phyloP scores from a whole-genome alignment of 2,113 vertebrate species.

The Garra rufa region DNA sequence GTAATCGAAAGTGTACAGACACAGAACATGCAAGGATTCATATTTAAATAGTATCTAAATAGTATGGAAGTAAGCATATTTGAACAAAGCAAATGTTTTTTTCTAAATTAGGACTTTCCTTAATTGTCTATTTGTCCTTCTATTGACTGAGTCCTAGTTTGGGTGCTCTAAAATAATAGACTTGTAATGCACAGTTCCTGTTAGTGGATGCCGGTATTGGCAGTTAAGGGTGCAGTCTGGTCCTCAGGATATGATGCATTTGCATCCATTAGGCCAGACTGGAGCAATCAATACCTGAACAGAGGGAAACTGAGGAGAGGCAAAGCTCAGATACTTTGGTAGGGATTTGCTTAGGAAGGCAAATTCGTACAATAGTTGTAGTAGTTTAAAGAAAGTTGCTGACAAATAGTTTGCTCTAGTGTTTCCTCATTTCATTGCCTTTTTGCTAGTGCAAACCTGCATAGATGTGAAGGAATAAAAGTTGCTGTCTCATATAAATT shows the following conservation, averaged over 20 bases:
- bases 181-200: slow-evolving; percentile 35
- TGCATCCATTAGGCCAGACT: slow-evolving; percentile 45
- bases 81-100: background rate
- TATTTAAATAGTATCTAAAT: too few species aligned
- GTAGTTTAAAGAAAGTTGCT: slow-evolving; percentile 17
- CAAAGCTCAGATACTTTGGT: background rate
- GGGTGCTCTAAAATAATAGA: slow-evolving; percentile 2
- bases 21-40: too few species aligned
- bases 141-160: slow-evolving; percentile 12
- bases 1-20: too few species aligned
- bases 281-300: slow-evolving; percentile 45
- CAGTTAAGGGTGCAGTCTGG: slow-evolving; percentile 5
- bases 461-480: background rate
- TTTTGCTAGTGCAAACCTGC: background rate
- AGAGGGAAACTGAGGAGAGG: slow-evolving; percentile 31
- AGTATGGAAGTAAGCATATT: background rate
- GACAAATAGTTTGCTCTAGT: background rate
- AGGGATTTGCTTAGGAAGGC: background rate
- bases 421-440: background rate
- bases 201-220: slow-evolving; percentile 39
- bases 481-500: slow-evolving; percentile 11
- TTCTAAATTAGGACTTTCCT: background rate
- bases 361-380: background rate
- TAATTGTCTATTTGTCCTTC: background rate
- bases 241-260: slow-evolving; percentile 43